Base-by-base conservation (phyloP, 1,140 invertebrate species). In the Asobara japonica region DNA sequence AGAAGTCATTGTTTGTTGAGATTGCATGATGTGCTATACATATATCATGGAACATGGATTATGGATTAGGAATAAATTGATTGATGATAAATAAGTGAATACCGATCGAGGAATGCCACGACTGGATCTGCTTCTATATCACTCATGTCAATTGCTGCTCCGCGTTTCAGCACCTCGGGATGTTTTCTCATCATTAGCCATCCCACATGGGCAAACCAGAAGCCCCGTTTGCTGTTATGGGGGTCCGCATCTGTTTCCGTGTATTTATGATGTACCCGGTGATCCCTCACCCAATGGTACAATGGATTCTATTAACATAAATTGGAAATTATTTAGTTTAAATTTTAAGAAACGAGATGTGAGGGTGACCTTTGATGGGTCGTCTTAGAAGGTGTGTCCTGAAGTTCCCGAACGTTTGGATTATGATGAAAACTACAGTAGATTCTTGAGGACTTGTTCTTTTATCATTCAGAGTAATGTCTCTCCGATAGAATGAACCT, bases 121-220 rank as follows among this genome's bases (percentile, higher is more conserved):
- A 97, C 87, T 0, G 93, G 93, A 88, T 97, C 95, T 0, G 87
- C 87, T 13, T 88, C 70, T 6, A 97, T 88, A 79, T 98, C 96
- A 20, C 87, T 91, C 85, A 97, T 90, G 83, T 97, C 94, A 8
- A 97, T 86, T 71, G 89, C 86, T n/a, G 87, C 88, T 3, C 96
- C 95, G 76, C 92, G 92, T 20, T 83, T 86, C 18, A 91, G 88
- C 0, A 97, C 94, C 66, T 95, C 92, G 0, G 94, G 94, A 85
- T 97, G 95, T 84, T 97, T 97, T 65, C 90, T 89, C 87, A 91
- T 89, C 91, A 94, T 91, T 75, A 98, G 87, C 96, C 96, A 98
- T 0, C 96, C 96, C 30, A 97, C 91, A 78, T 97, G 96, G 0
- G 95, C 88, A 85, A 97, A 98, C 87, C 97, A 97, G 85, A 97